phyloP scores from a whole-genome alignment of 2,797 vertebrate species.

The Bovichtus diacanthus region DNA sequence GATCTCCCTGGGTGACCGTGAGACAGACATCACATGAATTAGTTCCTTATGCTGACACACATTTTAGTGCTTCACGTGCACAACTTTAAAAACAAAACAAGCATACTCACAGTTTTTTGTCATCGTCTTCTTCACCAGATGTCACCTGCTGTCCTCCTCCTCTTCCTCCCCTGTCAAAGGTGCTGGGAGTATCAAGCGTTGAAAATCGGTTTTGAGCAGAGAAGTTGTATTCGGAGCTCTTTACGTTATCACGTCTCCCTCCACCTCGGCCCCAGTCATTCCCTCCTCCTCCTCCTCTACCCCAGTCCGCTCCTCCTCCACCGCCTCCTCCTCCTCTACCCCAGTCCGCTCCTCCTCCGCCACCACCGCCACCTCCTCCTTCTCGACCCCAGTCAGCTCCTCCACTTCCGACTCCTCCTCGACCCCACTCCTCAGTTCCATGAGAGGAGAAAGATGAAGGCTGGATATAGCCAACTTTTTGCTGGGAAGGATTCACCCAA shows the following conservation, averaged over 20 bases:
- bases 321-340: conserved; percentile 58
- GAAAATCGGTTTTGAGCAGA: conserved; percentile 88
- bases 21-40: conserved; percentile 4
- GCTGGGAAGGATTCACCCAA: conserved; percentile 88
- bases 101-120: conserved; percentile 88
- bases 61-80: not conserved
- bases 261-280: conserved; percentile 55
- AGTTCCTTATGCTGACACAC: not conserved
- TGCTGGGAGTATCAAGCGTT: conserved; percentile 56
- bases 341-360: conserved; percentile 49
- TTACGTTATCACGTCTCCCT: conserved; percentile 73
- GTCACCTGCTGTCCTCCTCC: conserved; percentile 59
- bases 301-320: conserved; percentile 41
- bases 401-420: conserved; percentile 57
- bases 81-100: not conserved
- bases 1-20: conserved; percentile 83
- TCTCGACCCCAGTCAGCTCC: conserved; percentile 38
- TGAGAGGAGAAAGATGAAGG: conserved; percentile 86
- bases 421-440: conserved; percentile 71
- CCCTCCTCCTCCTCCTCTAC: conserved; percentile 26
- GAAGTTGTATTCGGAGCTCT: conserved; percentile 77
- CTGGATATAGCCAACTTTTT: conserved; percentile 82
- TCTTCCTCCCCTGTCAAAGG: conserved; percentile 67
- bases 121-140: conserved; percentile 85
- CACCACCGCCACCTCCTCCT: conserved; percentile 17